These are phyloP conservation scores for Drosophila pegasa DNA, from an alignment of 2,888 invertebrate genomes.

Conservation along the genomic window DNA sequence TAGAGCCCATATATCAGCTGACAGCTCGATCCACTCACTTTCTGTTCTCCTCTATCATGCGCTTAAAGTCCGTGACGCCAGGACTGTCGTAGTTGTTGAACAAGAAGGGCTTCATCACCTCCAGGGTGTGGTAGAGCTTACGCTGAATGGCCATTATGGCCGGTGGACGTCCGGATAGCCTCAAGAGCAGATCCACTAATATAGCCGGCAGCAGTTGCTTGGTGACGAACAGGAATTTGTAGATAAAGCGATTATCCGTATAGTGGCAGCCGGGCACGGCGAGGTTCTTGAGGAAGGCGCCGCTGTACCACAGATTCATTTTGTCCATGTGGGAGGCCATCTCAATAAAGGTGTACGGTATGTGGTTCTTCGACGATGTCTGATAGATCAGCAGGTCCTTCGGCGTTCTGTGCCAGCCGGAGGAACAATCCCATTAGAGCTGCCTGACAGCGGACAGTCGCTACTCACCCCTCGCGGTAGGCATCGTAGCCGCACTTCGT, in stretches of 20 bases:
- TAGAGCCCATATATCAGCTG: neutral
- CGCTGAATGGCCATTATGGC: constrained; percentile 66
- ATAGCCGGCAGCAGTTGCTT: constrained; percentile 74
- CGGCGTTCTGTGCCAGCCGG: constrained; percentile 36
- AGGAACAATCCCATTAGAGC: neutral
- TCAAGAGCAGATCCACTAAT: constrained; percentile 59
- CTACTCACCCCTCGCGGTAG: constrained; percentile 54
- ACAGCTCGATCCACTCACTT: constrained; percentile 52
- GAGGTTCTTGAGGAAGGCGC: constrained; percentile 60
- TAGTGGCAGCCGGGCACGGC: constrained; percentile 63
- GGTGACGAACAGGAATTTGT: constrained; percentile 58
- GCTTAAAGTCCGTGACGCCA: constrained; percentile 55
- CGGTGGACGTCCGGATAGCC: constrained; percentile 60
- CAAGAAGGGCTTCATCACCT: constrained; percentile 74
- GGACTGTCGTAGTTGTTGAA: constrained; percentile 68
- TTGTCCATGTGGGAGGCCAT: constrained; percentile 56
- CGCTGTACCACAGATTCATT: constrained; percentile 46
- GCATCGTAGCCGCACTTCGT: constrained; percentile 36
- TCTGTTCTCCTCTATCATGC: constrained; percentile 20
- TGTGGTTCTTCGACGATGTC: constrained; percentile 60
- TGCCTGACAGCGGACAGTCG: neutral
- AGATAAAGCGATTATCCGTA: constrained; percentile 57
- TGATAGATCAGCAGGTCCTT: constrained; percentile 57
- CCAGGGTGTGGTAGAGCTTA: constrained; percentile 53
- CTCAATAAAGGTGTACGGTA: constrained; percentile 54